These are phyloP conservation scores for Polia nebulosa DNA, from an alignment of 2,888 invertebrate species.

Conservation along the genomic window DNA sequence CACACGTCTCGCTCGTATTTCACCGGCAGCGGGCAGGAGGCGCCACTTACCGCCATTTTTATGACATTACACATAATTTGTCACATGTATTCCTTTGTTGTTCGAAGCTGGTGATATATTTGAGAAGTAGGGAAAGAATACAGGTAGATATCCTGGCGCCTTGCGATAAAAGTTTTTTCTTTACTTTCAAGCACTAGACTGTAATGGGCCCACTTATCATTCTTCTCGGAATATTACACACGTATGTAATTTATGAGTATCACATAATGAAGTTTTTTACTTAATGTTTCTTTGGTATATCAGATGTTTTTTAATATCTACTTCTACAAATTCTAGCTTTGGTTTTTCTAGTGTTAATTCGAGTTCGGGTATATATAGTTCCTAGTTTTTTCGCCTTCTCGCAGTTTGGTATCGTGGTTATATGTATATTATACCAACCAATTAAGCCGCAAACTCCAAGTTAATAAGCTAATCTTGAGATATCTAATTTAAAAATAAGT, in stretches of 20 bases:
- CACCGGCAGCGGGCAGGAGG: constrained; percentile 49
- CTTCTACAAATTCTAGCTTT: not conserved
- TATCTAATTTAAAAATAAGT: constrained; percentile 18
- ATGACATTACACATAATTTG: constrained; percentile 64
- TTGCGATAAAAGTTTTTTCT: constrained; percentile 42
- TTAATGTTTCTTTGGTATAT: not conserved
- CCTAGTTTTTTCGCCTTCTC: no score
- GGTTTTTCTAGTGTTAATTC: not conserved
- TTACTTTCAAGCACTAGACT: constrained; percentile 52
- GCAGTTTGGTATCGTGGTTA: no score
- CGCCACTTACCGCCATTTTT: constrained; percentile 63
- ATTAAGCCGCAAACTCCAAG: not conserved
- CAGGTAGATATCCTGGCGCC: constrained; percentile 49
- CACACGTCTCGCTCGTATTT: constrained; percentile 48
- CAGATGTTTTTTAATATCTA: not conserved
- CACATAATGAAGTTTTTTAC: constrained; percentile 16
- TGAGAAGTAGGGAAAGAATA: constrained; percentile 38
- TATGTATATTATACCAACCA: no score
- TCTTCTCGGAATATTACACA: constrained; percentile 45
- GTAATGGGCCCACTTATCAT: constrained; percentile 45
- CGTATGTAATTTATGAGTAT: constrained; percentile 40
- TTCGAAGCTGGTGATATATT: constrained; percentile 60
- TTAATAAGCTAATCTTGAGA: constrained; percentile 38
- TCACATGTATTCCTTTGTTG: constrained; percentile 61
- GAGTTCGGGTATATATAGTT: no score